Evolutionary conservation across 2,888 invertebrate species (phyloP).

Genomic region (Leistus spinibarbis): DNA sequence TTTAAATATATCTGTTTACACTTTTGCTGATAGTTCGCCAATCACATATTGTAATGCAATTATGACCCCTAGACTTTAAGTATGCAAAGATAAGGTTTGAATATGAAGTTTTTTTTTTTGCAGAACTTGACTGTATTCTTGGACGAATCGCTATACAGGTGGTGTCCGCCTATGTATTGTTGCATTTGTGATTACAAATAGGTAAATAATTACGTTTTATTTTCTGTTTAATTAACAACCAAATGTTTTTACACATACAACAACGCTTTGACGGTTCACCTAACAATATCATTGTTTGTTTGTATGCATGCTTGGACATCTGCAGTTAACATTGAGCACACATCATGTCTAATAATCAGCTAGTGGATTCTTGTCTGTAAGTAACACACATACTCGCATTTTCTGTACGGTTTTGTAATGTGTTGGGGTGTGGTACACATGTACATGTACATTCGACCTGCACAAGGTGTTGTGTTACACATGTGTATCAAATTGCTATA

Average conservation of each 20-base stretch:
- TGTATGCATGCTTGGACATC: conserved; percentile 49
- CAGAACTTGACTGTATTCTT: conserved; percentile 51
- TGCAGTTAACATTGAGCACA: conserved; percentile 50
- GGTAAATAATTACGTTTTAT: conserved; percentile 7
- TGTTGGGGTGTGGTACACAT: conserved; percentile 26
- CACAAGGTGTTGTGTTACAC: conserved; percentile 27
- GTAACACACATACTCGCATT: conserved; percentile 51
- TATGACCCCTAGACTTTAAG: neutral
- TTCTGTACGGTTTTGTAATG: conserved; percentile 17
- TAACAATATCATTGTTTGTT: conserved; percentile 33
- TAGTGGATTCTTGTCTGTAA: conserved; percentile 70
- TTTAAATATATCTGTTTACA: conserved; percentile 3
- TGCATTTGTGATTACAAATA: conserved; percentile 36
- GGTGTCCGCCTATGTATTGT: conserved; percentile 17
- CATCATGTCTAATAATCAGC: conserved; percentile 68
- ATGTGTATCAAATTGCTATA: conserved; percentile 32
- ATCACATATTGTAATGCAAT: neutral
- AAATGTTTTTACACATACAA: conserved; percentile 11
- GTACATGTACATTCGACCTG: conserved; percentile 9
- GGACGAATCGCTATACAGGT: conserved; percentile 42
- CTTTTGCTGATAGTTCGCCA: neutral
- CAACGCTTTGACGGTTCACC: conserved; percentile 22
- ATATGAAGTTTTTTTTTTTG: conserved; percentile 40
- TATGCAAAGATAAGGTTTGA: neutral
- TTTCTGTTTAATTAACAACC: conserved; percentile 10